Evolutionary conservation across 2,888 invertebrate genomes (phyloP).

Genomic region (Nomada ruficornis): DNA sequence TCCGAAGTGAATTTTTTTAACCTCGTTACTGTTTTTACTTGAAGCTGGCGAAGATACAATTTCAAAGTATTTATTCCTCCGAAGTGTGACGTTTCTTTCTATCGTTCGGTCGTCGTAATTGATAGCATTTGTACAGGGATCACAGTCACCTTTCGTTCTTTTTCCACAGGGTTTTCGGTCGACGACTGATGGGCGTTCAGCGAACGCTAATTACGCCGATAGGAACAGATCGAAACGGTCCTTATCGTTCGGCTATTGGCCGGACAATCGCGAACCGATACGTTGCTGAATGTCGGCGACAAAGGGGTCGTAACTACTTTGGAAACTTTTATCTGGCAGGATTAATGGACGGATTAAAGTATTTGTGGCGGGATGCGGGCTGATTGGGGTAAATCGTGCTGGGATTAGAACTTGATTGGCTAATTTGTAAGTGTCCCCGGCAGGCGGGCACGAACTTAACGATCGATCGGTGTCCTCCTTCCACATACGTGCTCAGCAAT

Average conservation of each 20-base stretch:
- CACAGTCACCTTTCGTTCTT: neutral
- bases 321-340: conserved; percentile 83
- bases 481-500: conserved; percentile 60
- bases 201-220: conserved; percentile 60
- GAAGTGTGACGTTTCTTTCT: too few species aligned
- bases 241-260: conserved; percentile 51
- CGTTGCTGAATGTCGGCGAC: conserved; percentile 77
- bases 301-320: conserved; percentile 82
- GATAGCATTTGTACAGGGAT: neutral
- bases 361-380: conserved; percentile 82
- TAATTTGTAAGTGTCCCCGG: conserved; percentile 84
- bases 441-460: conserved; percentile 80
- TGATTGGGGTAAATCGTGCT: conserved; percentile 81
- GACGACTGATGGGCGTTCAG: conserved; percentile 10
- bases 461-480: conserved; percentile 77
- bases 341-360: conserved; percentile 84
- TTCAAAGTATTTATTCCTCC: neutral
- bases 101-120: neutral
- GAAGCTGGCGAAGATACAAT: too few species aligned
- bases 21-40: too few species aligned
- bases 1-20: conserved; percentile 17
- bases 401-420: conserved; percentile 84
- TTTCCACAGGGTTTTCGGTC: neutral
- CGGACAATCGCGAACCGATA: conserved; percentile 62
- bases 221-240: conserved; percentile 46